Evolutionary conservation across 2,113 vertebrate genomes (phyloP), one percentile per base, ranked within the genome.

Genomic region (Nothocercus nigrocapillus): DNA sequence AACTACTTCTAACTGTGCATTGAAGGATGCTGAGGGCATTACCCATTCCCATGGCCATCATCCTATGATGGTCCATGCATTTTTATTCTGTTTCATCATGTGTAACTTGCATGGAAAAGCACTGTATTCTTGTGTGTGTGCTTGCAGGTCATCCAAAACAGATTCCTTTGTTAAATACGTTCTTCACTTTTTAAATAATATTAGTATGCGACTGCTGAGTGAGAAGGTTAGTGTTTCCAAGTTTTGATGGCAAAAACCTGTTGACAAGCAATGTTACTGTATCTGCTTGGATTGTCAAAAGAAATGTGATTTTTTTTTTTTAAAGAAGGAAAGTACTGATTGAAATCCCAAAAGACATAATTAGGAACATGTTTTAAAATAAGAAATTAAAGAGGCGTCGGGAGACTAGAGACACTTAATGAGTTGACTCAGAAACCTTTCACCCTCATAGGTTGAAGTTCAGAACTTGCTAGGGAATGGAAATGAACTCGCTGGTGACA

Each of bases 281-380:
- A 30, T 91, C 17, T 64, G 53, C 56, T 74, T 84, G 72, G 56
- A 81, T 69, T 86, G 73, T 79, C 69, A 66, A 62, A 85, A 58
- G 62, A 74, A 86, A 73, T 44, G 47, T 47, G 5, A 68, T 84
- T 93, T 88, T 56, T 56, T 54, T 54, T 56, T 56, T 53, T 81
- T 72, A 34, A n/a, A n/a, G 32, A 86, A 7, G 13, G 58, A 58
- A 90, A 90, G 25, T 81, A 92, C 81, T 2, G 0, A 28, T 94
- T 94, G 47, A 82, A 90, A 90, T 90, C 76, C 69, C 49, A 0
- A 75, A 94, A 88, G 82, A 30, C 42, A 9, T 93, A 84, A 91
- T 96, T 95, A 95, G 85, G 62, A 90, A 69, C 70, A 67, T 91
- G 74, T 89, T 93, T 95, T 91, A 92, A 94, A 93, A 94, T 70